A percentile compares a stretch with the other conserved stretches of the same genome.
phyloP scores from a whole-genome alignment of 2,888 invertebrate species.

The Cataglyphis rosenhaueri region DNA sequence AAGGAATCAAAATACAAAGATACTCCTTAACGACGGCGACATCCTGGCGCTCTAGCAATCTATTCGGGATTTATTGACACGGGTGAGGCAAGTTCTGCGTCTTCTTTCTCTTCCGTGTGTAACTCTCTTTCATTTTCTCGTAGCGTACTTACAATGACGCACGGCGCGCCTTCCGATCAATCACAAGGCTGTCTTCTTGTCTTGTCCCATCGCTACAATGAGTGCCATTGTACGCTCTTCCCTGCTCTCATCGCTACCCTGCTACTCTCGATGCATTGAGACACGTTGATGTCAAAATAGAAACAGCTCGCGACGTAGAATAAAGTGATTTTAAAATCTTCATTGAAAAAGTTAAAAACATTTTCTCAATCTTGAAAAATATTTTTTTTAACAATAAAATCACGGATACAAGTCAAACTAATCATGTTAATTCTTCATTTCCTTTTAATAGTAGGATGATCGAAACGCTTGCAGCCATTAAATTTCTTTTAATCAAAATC shows the following conservation, averaged over 20 bases:
- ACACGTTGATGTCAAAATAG: slow-evolving; percentile 4
- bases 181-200: slow-evolving; percentile 63
- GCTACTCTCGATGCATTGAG: slow-evolving; percentile 35
- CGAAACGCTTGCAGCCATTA: background rate
- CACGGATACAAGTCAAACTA: background rate
- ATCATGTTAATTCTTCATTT: background rate
- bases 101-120: slow-evolving; percentile 12
- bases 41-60: slow-evolving; percentile 12
- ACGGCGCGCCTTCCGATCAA: slow-evolving; percentile 51
- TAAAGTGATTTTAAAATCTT: background rate
- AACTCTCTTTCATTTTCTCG: slow-evolving; percentile 24
- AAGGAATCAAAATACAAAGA: slow-evolving; percentile 41
- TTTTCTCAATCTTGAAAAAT: background rate
- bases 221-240: slow-evolving; percentile 71
- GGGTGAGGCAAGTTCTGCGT: slow-evolving; percentile 29
- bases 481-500: background rate
- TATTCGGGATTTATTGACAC: slow-evolving; percentile 47
- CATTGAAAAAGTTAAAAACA: background rate
- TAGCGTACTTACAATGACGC: slow-evolving; percentile 46
- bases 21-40: background rate
- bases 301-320: background rate
- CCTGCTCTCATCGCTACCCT: slow-evolving; percentile 40
- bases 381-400: too few species aligned
- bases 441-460: too few species aligned
- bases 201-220: slow-evolving; percentile 70